Evolutionary conservation across 2,888 invertebrate species (phyloP).

Genomic region (Himalopsyche tibetana): DNA sequence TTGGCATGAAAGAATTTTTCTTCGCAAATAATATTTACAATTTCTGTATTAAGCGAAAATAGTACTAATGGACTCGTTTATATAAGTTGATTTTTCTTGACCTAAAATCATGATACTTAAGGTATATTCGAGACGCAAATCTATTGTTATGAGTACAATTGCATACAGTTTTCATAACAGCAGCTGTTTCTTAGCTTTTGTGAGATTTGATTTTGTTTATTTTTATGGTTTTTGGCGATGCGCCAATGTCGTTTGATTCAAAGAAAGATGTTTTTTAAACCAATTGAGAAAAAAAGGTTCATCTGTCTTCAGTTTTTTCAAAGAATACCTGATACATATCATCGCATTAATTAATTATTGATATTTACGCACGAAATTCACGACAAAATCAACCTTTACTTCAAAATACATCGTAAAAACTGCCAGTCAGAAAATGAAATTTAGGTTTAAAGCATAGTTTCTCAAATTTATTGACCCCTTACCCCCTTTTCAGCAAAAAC

Average conservation of each 20-base stretch:
- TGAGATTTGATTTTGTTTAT: slow-evolving; percentile 57
- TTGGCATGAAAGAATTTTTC: slow-evolving; percentile 61
- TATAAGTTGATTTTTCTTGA: slow-evolving; percentile 22
- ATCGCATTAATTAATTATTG: no score
- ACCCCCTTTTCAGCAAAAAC: no score
- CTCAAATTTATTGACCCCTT: no score
- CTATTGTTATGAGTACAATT: slow-evolving; percentile 56
- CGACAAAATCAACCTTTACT: no score
- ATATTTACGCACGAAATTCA: no score
- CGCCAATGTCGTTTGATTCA: slow-evolving; percentile 56
- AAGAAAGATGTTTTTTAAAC: slow-evolving; percentile 19
- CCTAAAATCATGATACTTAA: not conserved
- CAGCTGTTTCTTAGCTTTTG: slow-evolving; percentile 62
- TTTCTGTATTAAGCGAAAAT: not conserved
- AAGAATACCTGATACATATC: no score
- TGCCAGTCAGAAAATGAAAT: no score
- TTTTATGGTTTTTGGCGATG: slow-evolving; percentile 60
- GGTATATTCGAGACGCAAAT: not conserved
- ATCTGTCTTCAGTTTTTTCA: slow-evolving; percentile 19
- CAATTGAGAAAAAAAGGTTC: not conserved
- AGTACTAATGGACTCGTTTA: not conserved
- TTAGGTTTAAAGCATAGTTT: no score
- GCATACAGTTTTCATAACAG: slow-evolving; percentile 57
- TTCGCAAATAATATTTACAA: slow-evolving; percentile 34
- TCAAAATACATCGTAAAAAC: no score